Evolutionary conservation across 2,113 vertebrate genomes (phyloP).

Genomic region (Eulemur rufifrons): DNA sequence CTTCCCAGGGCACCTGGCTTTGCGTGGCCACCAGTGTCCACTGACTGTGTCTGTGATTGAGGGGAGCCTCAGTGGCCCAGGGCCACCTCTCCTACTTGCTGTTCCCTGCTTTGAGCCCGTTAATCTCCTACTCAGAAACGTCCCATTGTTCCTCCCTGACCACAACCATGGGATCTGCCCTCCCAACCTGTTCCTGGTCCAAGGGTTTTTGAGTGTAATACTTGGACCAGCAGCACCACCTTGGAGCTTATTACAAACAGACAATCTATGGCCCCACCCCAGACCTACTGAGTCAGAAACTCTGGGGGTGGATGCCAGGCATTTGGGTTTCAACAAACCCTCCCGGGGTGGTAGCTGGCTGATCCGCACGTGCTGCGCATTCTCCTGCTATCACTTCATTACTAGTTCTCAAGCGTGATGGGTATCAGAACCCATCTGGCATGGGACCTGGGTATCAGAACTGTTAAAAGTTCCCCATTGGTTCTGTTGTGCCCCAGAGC

Average conservation of each 20-base stretch:
- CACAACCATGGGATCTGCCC: background rate
- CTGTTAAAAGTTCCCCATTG: background rate
- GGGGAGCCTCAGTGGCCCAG: background rate
- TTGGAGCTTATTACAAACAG: background rate
- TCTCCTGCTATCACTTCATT: background rate
- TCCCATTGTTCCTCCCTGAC: background rate
- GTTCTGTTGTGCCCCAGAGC: background rate
- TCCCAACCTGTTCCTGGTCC: background rate
- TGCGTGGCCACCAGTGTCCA: background rate
- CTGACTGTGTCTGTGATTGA: background rate
- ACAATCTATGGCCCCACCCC: background rate
- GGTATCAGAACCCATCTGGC: background rate
- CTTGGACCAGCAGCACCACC: background rate
- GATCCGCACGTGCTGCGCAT: fast-evolving
- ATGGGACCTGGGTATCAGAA: background rate
- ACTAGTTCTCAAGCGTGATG: background rate
- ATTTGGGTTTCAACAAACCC: background rate
- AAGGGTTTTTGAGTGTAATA: background rate
- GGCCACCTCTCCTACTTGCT: background rate
- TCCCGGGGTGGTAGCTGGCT: background rate
- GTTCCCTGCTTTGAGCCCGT: background rate
- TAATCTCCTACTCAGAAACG: background rate
- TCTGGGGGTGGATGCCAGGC: background rate
- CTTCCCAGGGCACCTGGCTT: background rate
- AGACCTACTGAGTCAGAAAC: background rate